Base-by-base conservation (phyloP, 2,797 vertebrate genomes). In the Taenioides sp. region DNA sequence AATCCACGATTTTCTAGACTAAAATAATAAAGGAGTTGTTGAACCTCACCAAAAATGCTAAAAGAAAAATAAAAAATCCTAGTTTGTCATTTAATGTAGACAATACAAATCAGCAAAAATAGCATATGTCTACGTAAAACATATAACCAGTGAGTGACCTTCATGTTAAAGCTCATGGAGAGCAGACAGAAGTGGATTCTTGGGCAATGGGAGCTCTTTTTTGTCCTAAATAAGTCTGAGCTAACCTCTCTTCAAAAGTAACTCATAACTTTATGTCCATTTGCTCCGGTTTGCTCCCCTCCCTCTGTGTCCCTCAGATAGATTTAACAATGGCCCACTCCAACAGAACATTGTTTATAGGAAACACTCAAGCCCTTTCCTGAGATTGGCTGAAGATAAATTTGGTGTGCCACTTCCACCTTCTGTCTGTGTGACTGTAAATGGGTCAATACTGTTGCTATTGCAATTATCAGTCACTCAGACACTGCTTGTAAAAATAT, bases 1-100 rank as follows among this genome's bases (percentile, higher is more conserved):
- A 0, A 98, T 97, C 98, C 97, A 99, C 69, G 94, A 94, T 87
- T 90, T 96, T 52, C 94, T 88, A 49, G 91, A 88, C 96, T 98
- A 81, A 40, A 88, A 86, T 75, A 86, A 77, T 17, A 80, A 79
- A 65, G 47, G 18, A 58, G 70, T 43, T 79, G 57, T 74, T 61
- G 58, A 31, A 75, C 20, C 63, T 40, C 7, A 47, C 69, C 17
- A 73, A 20, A 64, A 43, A 27, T 27, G 61, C 34, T 31, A 52
- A 52, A 52, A 77, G n/a, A 7, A 7, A 34, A 34, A 31, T 28
- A 4, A 31, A 34, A 34, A 31, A 52, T 27, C 37, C 50, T 5
- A 50, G 55, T 70, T 7, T 69, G 23, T 55, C 23, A n/a, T 59
- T 69, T 14, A 31, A 10, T 63, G 54, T 54, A 34, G 20, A 63